Percentiles rank a stretch among this genome's conserved stretches.
Evolutionary conservation across 1,140 invertebrate species (phyloP).

Genomic region (silkworm (Bombyx mori)): DNA sequence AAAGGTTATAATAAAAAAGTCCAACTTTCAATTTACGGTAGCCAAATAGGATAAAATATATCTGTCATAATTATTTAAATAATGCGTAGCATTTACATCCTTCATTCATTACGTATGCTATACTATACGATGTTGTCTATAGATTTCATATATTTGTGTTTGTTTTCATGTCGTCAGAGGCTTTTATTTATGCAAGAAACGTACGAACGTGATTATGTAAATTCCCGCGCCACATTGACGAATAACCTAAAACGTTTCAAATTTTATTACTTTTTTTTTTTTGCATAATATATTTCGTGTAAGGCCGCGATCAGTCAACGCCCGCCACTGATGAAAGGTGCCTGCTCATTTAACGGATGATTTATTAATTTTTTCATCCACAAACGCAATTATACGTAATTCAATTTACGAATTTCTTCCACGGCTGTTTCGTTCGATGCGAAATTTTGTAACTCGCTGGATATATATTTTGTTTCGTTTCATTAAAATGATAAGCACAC

Average conservation of each 20-base stretch:
- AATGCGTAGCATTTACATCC: neutral
- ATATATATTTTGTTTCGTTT: too few relatives aligned
- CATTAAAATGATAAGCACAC: too few relatives aligned
- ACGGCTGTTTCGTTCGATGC: neutral
- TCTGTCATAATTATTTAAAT: neutral
- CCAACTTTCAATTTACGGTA: too few relatives aligned
- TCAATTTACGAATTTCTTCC: neutral
- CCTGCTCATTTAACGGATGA: constrained; percentile 29
- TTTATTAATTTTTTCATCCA: constrained; percentile 20
- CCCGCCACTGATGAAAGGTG: constrained; percentile 21
- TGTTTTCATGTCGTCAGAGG: constrained; percentile 33
- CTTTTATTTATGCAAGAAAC: constrained; percentile 35
- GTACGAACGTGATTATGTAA: constrained; percentile 43
- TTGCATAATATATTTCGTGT: constrained; percentile 42
- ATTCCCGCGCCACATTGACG: constrained; percentile 30
- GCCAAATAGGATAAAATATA: neutral
- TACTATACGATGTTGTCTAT: neutral
- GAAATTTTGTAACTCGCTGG: too few relatives aligned
- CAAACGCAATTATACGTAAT: constrained; percentile 9
- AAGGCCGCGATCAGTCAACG: constrained; percentile 30
- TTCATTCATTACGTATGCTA: neutral
- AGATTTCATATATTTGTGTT: constrained; percentile 9
- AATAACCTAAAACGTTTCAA: constrained; percentile 52
- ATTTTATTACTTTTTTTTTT: constrained; percentile 48
- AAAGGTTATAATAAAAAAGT: too few relatives aligned